phyloP scores from a whole-genome alignment of 2,113 vertebrate genomes.

The Tichodroma muraria region DNA sequence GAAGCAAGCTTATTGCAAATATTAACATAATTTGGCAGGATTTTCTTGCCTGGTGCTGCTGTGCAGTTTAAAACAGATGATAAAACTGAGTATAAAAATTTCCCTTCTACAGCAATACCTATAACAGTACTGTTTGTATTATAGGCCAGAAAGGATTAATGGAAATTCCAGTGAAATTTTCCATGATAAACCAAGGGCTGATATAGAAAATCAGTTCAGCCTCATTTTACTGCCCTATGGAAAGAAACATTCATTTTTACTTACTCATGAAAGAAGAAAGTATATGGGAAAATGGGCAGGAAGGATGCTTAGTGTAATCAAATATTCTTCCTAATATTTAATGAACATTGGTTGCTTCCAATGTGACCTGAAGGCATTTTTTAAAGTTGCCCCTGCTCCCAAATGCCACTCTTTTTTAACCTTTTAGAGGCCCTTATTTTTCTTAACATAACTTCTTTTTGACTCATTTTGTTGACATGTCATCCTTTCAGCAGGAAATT shows the following conservation, averaged over 20 bases:
- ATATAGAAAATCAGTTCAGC: background rate
- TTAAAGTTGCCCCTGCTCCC: background rate
- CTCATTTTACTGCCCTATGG: background rate
- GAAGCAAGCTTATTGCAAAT: slow-evolving; percentile 26
- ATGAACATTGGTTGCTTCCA: background rate
- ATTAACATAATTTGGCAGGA: slow-evolving; percentile 13
- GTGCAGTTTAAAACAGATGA: slow-evolving; percentile 28
- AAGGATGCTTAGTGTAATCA: background rate
- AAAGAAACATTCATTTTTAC: background rate
- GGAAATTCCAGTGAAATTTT: slow-evolving; percentile 41
- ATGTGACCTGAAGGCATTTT: background rate
- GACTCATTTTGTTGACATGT: background rate
- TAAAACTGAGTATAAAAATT: background rate
- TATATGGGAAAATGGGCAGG: background rate
- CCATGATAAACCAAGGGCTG: background rate
- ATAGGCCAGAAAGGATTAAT: slow-evolving; percentile 8
- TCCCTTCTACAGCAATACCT: slow-evolving; percentile 33
- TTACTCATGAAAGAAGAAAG: background rate
- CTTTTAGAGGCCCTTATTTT: background rate
- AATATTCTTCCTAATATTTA: background rate
- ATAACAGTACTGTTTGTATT: slow-evolving; percentile 7
- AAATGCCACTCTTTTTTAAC: background rate
- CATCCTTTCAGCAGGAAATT: background rate
- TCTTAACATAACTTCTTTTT: background rate
- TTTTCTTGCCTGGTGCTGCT: slow-evolving; percentile 30